Evolutionary conservation across 1,140 invertebrate species (phyloP), one percentile per base, ranked within the genome.

Genomic region (Eumaeus atala): DNA sequence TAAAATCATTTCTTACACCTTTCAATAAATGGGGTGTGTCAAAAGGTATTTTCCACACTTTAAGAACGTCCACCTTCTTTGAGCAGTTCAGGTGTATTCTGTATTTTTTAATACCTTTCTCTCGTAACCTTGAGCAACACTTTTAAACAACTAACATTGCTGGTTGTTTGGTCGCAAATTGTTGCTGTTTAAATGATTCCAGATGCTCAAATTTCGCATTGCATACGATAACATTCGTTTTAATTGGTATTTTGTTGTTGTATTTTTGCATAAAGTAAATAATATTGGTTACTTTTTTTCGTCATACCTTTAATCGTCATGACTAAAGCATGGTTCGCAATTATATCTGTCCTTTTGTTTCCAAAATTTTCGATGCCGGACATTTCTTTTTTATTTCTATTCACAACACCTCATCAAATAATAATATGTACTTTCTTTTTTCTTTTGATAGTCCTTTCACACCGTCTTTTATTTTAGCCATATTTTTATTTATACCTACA

Each of bases 161-260:
- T 34, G n/a, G 28, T 21, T 9, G 48, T 14, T 34, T 49, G 48
- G n/a, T 49, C 48, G 33, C 48, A 49, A 14, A 49, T 21, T n/a
- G 48, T 49, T 4, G 48, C 21, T 1, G 14, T n/a, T 8, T 33
- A 9, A 12, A 14, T 49, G 4, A 49, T n/a, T 4, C 48, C 48
- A 49, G 28, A 33, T 34, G 4, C 33, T n/a, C 7, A 49, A 12
- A 14, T 28, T 33, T 28, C 10, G 8, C 33, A 49, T 49, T n/a
- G 34, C 9, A 9, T 7, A 3, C 12, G 1, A 33, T 12, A 49
- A 12, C 12, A 48, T 33, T 28, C 14, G 9, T 34, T 49, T 49
- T 49, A 49, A 49, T 7, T 3, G 5, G 2, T 49, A 8, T 35
- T 49, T 49, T 18, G 28, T 49, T 8, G 48, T 49, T 14, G n/a